These are phyloP conservation scores for Hormaphis cornu DNA, from an alignment of 1,140 invertebrate species.

Conservation along the genomic window DNA sequence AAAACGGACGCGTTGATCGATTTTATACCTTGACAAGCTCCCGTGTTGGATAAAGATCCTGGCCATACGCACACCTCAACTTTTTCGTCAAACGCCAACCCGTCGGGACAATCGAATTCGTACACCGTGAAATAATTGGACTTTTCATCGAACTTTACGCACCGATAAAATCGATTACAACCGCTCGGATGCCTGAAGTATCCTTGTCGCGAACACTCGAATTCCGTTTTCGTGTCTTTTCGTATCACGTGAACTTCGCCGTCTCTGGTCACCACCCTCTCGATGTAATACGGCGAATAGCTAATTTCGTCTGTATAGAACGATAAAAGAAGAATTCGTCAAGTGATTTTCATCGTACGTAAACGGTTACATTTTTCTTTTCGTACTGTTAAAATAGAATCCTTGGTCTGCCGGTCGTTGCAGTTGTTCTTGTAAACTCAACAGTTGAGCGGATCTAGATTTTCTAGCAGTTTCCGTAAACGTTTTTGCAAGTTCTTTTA, in stretches of 20 bases:
- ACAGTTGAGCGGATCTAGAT: constrained; percentile 43
- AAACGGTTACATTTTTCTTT: background rate
- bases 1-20: too few species aligned
- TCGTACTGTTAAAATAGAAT: constrained; percentile 23
- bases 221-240: constrained; percentile 61
- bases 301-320: constrained; percentile 24
- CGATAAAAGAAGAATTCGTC: background rate
- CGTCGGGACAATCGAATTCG: constrained; percentile 71
- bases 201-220: constrained; percentile 64
- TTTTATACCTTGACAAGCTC: constrained; percentile 50
- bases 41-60: constrained; percentile 56
- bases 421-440: constrained; percentile 42
- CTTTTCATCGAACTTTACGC: constrained; percentile 68
- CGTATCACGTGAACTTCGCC: constrained; percentile 59
- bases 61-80: constrained; percentile 78
- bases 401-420: constrained; percentile 31
- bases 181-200: constrained; percentile 51
- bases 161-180: constrained; percentile 61
- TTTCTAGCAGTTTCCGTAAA: constrained; percentile 47
- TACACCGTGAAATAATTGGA: constrained; percentile 66
- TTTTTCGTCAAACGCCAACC: constrained; percentile 66
- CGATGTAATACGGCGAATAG: constrained; percentile 58
- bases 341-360: background rate
- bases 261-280: constrained; percentile 59
- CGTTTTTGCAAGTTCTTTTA: constrained; percentile 37